Conservation (phyloP, 2,797 vertebrate species). For the Catharus ustulatus region DNA sequence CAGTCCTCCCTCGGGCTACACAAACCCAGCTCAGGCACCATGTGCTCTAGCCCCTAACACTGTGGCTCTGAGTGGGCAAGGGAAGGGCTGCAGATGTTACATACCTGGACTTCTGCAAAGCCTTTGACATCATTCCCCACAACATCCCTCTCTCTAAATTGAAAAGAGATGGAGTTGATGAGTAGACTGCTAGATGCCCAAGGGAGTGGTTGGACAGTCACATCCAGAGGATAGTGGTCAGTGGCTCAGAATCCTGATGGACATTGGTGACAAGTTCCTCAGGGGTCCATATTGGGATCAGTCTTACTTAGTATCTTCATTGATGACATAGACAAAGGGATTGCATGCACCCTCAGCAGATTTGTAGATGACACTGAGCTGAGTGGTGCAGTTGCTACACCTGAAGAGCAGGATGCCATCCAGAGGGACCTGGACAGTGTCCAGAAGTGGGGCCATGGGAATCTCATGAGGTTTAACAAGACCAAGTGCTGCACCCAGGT, state of each 20-base stretch:
- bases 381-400: neutral
- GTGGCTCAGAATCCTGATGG: neutral
- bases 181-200: neutral
- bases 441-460: fast-evolving
- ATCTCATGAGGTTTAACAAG: neutral
- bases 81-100: neutral
- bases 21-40: fast-evolving
- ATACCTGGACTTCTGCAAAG: neutral
- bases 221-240: neutral
- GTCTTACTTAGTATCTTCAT: neutral
- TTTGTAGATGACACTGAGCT: neutral
- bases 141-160: neutral
- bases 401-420: neutral
- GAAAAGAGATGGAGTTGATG: neutral
- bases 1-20: neutral
- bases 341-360: neutral
- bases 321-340: neutral
- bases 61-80: neutral
- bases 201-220: neutral
- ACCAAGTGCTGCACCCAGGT: too few relatives aligned
- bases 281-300: neutral
- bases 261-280: neutral
- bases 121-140: neutral
- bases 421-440: neutral
- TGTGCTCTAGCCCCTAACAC: neutral